phyloP scores from a whole-genome alignment of 2,888 invertebrate genomes.

The Galerucella pusilla region DNA sequence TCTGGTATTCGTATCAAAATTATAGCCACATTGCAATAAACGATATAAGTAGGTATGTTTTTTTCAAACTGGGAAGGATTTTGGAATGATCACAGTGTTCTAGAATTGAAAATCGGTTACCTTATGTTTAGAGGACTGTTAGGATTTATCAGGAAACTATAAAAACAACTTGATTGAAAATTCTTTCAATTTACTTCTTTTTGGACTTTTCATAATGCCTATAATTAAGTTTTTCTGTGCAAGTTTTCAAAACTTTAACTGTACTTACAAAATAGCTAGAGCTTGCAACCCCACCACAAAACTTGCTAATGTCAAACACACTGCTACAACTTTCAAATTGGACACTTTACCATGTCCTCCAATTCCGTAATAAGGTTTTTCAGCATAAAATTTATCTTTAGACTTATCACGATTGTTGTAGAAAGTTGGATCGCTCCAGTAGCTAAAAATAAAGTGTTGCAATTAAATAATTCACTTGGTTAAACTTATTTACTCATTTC shows the following conservation, averaged over 20 bases:
- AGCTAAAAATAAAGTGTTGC: constrained; percentile 43
- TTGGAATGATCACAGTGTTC: no score
- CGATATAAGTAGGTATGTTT: no score
- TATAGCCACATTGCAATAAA: no score
- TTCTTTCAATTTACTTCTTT: not conserved
- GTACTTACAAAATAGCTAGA: constrained; percentile 70
- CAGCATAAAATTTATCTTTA: constrained; percentile 55
- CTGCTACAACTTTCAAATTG: constrained; percentile 71
- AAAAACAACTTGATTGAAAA: not conserved
- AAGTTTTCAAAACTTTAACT: no score
- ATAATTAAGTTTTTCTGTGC: not conserved
- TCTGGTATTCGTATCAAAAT: no score
- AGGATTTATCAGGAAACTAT: no score
- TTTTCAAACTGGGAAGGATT: no score
- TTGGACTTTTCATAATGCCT: not conserved
- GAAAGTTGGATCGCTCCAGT: constrained; percentile 61
- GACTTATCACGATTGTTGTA: constrained; percentile 62
- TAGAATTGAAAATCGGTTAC: not conserved
- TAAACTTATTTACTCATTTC: constrained; percentile 11
- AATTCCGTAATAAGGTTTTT: constrained; percentile 73
- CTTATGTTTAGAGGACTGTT: not conserved
- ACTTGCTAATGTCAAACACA: constrained; percentile 70
- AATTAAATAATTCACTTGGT: constrained; percentile 9
- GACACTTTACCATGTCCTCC: constrained; percentile 71
- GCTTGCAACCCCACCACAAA: constrained; percentile 72